Evolutionary conservation across 1,140 invertebrate genomes (phyloP).

Genomic region (Drosophila sulfurigaster): DNA sequence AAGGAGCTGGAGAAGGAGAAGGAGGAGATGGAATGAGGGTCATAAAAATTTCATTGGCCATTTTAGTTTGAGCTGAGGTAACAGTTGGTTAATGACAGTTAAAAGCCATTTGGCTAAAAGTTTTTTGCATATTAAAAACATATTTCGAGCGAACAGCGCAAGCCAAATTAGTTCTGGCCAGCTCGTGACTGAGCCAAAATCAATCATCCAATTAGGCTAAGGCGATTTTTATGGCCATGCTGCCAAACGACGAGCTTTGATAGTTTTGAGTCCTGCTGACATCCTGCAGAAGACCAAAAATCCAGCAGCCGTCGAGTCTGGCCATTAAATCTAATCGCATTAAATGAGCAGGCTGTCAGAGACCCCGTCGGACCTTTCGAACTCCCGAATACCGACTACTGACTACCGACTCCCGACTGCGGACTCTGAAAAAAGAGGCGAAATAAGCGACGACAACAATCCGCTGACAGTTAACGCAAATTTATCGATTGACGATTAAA

Average conservation of each 20-base stretch:
- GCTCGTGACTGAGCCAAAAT: conserved; percentile 49
- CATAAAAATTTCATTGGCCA: conserved; percentile 82
- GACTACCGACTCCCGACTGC: conserved; percentile 18
- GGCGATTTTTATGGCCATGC: conserved; percentile 70
- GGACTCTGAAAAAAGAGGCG: conserved; percentile 5
- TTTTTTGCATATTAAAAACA: conserved; percentile 81
- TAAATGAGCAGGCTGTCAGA: conserved; percentile 59
- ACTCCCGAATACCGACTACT: too few relatives aligned
- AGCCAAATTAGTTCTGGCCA: conserved; percentile 56
- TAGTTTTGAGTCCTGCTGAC: conserved; percentile 68
- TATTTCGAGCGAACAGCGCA: conserved; percentile 50
- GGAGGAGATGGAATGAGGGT: conserved; percentile 15
- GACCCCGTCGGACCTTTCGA: conserved; percentile 14
- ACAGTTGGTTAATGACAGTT: conserved; percentile 81
- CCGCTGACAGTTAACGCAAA: conserved; percentile 79
- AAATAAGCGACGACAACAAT: conserved; percentile 51
- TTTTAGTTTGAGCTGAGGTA: conserved; percentile 57
- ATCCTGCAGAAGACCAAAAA: conserved; percentile 56
- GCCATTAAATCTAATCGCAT: conserved; percentile 81
- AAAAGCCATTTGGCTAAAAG: conserved; percentile 80
- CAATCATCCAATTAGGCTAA: conserved; percentile 81
- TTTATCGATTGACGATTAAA: conserved; percentile 83
- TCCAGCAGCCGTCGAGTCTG: conserved; percentile 48
- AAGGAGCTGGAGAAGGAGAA: background rate
- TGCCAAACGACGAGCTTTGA: conserved; percentile 35